phyloP scores from a whole-genome alignment of 2,888 invertebrate species.

The Ophion ventricosus region DNA sequence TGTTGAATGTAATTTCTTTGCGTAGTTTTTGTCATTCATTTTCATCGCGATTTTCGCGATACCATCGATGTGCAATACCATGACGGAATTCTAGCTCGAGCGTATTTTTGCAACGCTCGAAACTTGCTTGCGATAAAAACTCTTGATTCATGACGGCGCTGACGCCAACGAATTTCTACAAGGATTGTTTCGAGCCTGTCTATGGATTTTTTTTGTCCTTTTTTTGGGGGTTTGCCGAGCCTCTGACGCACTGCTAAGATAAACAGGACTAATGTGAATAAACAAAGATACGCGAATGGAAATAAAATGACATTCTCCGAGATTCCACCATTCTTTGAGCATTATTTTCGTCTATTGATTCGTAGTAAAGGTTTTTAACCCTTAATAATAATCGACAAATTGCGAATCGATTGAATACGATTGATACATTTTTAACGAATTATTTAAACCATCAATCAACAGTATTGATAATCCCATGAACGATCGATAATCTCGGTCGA shows the following conservation, averaged over 20 bases:
- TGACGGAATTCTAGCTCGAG: slow-evolving; percentile 4
- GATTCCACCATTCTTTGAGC: background rate
- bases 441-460: no score
- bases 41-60: background rate
- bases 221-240: slow-evolving; percentile 6
- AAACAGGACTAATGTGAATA: slow-evolving; percentile 15
- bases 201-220: background rate
- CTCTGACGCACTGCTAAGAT: background rate
- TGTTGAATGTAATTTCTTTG: no score
- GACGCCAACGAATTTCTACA: slow-evolving; percentile 28
- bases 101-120: slow-evolving; percentile 5
- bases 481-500: no score
- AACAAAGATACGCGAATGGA: slow-evolving; percentile 7
- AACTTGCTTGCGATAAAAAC: slow-evolving; percentile 20
- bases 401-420: no score
- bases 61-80: background rate
- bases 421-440: no score
- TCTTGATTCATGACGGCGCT: slow-evolving; percentile 19
- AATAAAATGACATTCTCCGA: slow-evolving; percentile 6
- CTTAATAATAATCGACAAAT: no score
- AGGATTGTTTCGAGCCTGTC: slow-evolving; percentile 27
- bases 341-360: background rate
- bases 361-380: no score
- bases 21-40: no score
- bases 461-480: no score